Evolutionary conservation across 1,140 invertebrate genomes (phyloP).

Genomic region (Homalodisca vitripennis): DNA sequence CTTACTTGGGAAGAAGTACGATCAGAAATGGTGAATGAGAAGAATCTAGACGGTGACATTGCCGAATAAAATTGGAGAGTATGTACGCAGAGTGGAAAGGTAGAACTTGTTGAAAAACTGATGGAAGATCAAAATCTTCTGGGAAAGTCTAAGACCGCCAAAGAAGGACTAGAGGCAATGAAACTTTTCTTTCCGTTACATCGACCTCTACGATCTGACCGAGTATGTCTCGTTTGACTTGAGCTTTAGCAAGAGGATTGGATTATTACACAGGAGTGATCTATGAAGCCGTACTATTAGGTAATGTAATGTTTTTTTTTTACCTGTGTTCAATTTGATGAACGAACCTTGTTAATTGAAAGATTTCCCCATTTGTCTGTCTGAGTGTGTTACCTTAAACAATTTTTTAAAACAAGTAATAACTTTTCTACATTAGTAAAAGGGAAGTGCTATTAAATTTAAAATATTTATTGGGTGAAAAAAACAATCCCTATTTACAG

Average conservation of each 20-base stretch:
- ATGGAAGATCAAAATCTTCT: conserved; percentile 66
- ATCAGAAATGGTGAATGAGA: conserved; percentile 94
- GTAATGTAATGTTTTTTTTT: conserved; percentile 56
- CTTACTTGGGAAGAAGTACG: conserved; percentile 91
- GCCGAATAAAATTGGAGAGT: conserved; percentile 93
- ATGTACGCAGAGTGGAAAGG: conserved; percentile 66
- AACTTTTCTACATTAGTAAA: no score
- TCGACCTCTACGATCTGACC: conserved; percentile 73
- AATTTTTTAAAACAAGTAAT: no score
- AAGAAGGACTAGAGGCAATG: conserved; percentile 75
- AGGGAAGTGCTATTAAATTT: no score
- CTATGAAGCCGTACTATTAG: conserved; percentile 91
- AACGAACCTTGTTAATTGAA: no score
- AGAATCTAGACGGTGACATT: conserved; percentile 72
- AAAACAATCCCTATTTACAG: no score
- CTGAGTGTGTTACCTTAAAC: no score
- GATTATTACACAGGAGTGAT: conserved; percentile 99
- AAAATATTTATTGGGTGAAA: no score
- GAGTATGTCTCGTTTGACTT: conserved; percentile 88
- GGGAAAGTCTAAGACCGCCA: conserved; percentile 59
- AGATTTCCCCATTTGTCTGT: no score
- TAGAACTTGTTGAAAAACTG: conserved; percentile 75
- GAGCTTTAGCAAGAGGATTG: conserved; percentile 93
- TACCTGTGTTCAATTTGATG: no score
- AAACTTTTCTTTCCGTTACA: conserved; percentile 86